These are phyloP conservation scores for Rhagonycha fulva DNA, from an alignment of 2,888 invertebrate genomes.

Conservation along the genomic window DNA sequence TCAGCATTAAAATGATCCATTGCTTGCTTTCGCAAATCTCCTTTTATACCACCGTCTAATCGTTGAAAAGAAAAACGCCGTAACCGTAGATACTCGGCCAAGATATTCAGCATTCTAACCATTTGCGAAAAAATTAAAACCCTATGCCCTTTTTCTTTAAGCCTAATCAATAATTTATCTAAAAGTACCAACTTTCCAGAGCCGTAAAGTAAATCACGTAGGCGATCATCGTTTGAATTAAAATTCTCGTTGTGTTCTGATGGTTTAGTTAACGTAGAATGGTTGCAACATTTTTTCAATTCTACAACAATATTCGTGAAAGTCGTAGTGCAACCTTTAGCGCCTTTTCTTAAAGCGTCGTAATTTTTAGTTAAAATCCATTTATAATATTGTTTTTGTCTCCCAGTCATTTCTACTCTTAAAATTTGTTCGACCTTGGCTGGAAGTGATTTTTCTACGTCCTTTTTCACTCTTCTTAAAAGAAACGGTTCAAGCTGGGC, in stretches of 20 bases:
- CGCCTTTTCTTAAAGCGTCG: neutral
- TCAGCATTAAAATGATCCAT: neutral
- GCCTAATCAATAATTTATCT: neutral
- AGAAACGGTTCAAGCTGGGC: constrained; percentile 62
- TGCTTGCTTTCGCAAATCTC: neutral
- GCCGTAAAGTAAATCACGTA: neutral
- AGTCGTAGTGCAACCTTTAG: neutral
- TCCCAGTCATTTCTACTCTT: neutral
- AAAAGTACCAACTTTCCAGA: neutral
- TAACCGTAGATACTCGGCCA: neutral
- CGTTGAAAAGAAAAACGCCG: neutral
- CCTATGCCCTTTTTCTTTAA: neutral
- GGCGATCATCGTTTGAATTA: neutral
- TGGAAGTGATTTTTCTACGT: neutral
- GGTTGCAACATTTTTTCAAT: neutral
- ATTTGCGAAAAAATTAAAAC: neutral
- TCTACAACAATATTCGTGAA: neutral
- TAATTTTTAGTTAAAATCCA: neutral
- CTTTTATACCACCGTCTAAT: neutral
- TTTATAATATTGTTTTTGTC: neutral
- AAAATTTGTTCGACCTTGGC: neutral
- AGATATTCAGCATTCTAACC: neutral
- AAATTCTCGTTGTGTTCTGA: neutral
- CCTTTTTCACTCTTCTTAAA: neutral
- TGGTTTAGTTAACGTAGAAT: neutral